Base-by-base conservation (phyloP, 1,140 invertebrate genomes). In the Pseudoatta argentina region DNA sequence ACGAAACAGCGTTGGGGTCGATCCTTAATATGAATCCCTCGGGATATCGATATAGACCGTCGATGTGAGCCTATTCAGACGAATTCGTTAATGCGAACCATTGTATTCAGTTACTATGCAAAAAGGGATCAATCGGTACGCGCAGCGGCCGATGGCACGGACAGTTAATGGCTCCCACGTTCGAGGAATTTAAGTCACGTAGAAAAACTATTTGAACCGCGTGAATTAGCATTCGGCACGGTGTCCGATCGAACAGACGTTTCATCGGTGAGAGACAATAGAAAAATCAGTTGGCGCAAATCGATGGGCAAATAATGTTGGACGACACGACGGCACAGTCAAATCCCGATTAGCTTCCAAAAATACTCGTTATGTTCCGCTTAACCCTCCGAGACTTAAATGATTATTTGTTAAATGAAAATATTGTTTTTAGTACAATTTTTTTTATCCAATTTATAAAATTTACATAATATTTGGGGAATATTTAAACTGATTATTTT, bases 151-250 rank as follows among this genome's bases (percentile, higher is more conserved):
- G 63, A 27, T 64, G 61, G 34, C 34, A 63, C 79, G 67, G 85
- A 85, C 67, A 85, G 75, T 86, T 87, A 92, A 91, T 90, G 87
- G 91, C 87, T 91, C 81, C 64, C 91, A 89, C 91, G 87, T 89
- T 86, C 90, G 86, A 89, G 85, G 91, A 93, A 94, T 94, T 92
- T 93, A 90, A 92, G 92, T 93, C 93, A 93, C 92, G 92, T 93
- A 93, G 89, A 92, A 93, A 92, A 93, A 93, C 89, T 92, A 92
- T 93, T 93, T 88, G 89, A 91, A 91, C 73, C 85, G 85, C 78
- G 87, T 30, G 90, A 93, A 93, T 92, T 93, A 92, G 90, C 91
- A 93, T 93, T 93, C 88, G 81, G 88, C 85, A 82, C 89, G 87
- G 87, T 89, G 88, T 89, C 83, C 82, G 69, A 77, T 83, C 59